A percentile compares a stretch with the other conserved stretches of the same genome.
These are phyloP conservation scores for Cephus runcator DNA, from an alignment of 2,888 invertebrate species.

Conservation along the genomic window DNA sequence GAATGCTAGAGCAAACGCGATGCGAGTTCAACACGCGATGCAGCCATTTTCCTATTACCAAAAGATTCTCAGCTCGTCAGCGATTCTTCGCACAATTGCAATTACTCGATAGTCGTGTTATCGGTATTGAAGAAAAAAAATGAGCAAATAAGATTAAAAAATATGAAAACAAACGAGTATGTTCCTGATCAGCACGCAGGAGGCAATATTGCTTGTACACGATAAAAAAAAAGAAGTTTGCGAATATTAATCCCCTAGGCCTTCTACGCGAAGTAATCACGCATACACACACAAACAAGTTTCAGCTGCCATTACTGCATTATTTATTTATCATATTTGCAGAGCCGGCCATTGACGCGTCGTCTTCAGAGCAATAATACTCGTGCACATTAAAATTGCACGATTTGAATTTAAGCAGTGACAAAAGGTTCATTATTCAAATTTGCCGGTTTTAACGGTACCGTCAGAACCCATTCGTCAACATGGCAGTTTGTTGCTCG, in stretches of 20 bases:
- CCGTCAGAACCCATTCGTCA: not conserved
- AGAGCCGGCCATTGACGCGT: slow-evolving; percentile 15
- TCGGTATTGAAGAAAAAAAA: not conserved
- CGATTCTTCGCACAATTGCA: not conserved
- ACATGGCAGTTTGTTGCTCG: not conserved
- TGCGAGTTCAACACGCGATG: slow-evolving; percentile 31
- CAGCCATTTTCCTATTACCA: slow-evolving; percentile 33
- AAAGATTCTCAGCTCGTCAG: not conserved
- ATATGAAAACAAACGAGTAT: not conserved
- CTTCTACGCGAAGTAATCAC: not conserved
- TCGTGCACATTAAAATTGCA: not conserved
- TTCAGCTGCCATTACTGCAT: slow-evolving; percentile 13
- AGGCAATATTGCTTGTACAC: not conserved
- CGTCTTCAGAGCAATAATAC: not conserved
- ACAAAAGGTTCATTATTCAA: not conserved
- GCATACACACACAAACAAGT: not conserved
- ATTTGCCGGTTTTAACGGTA: not conserved
- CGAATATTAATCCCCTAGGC: not conserved
- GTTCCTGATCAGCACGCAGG: not conserved
- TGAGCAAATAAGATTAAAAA: not conserved
- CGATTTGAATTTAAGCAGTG: not conserved
- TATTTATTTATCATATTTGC: slow-evolving; percentile 36
- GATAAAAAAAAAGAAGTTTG: not conserved
- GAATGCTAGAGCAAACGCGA: not conserved
- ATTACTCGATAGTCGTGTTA: not conserved